Evolutionary conservation across 2,113 vertebrate species (phyloP).

Genomic region (Miniopterus natalensis): DNA sequence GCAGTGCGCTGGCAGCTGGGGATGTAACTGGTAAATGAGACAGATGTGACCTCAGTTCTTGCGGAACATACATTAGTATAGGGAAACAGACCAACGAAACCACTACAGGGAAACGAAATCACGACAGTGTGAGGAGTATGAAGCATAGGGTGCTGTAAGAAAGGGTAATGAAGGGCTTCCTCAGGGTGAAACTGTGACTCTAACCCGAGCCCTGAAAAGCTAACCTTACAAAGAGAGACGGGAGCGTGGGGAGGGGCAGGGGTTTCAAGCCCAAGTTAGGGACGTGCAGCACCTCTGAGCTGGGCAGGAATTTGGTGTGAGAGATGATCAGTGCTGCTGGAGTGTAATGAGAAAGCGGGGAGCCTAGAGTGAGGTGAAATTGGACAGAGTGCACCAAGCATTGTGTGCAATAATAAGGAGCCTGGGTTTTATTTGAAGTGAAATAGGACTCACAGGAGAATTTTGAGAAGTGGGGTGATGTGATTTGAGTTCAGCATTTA

Average conservation of each 20-base stretch:
- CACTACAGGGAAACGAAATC: neutral
- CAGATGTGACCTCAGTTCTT: neutral
- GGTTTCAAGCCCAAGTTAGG: neutral
- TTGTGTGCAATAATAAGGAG: neutral
- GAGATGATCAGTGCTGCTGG: neutral
- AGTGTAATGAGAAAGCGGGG: neutral
- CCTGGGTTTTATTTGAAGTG: conserved; percentile 22
- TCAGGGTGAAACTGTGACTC: neutral
- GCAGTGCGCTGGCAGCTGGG: neutral
- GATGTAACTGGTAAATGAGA: conserved; percentile 3
- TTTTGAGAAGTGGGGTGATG: conserved; percentile 16
- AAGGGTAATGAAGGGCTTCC: neutral
- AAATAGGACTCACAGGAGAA: conserved; percentile 18
- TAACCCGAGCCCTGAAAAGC: neutral
- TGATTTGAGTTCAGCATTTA: neutral
- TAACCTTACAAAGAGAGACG: neutral
- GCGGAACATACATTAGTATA: neutral
- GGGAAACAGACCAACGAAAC: neutral
- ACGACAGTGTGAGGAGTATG: neutral
- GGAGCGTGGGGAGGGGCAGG: too few species aligned
- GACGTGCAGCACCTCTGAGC: neutral
- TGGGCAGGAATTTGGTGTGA: neutral
- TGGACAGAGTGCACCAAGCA: neutral
- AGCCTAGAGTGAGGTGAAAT: neutral
- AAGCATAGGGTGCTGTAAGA: neutral